phyloP scores from a whole-genome alignment of 2,113 vertebrate species.

The Nesogale talazaci region DNA sequence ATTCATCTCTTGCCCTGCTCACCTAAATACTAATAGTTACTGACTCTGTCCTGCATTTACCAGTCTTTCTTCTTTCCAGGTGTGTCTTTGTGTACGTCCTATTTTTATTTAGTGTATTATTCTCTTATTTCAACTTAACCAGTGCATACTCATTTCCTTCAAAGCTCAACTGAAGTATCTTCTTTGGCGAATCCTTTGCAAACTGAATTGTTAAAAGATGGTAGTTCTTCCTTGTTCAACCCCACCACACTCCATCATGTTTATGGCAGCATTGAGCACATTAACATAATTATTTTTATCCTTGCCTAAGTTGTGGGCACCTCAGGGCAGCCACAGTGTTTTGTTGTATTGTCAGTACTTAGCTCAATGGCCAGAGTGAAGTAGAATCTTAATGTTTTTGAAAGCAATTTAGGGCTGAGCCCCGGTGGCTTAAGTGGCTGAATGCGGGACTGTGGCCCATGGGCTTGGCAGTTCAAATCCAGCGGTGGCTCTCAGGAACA shows the following conservation, averaged over 20 bases:
- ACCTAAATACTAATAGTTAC: not conserved
- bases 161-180: slow-evolving; percentile 1
- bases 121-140: not conserved
- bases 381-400: slow-evolving; percentile 1
- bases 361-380: not conserved
- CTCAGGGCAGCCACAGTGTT: not conserved
- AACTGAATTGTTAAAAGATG: slow-evolving; percentile 19
- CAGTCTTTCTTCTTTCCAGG: not conserved
- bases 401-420: not conserved
- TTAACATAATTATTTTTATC: not conserved
- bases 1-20: not conserved
- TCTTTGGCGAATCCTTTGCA: slow-evolving; percentile 1
- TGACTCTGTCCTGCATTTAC: not conserved
- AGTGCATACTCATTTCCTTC: not conserved
- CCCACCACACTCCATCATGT: not conserved
- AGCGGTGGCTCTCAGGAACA: too few relatives aligned
- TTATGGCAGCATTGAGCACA: not conserved
- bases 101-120: not conserved
- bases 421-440: too few relatives aligned
- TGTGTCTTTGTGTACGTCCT: not conserved
- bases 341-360: not conserved
- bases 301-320: not conserved
- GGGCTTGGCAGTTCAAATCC: too few relatives aligned
- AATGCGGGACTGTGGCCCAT: too few relatives aligned
- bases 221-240: not conserved